phyloP scores from a whole-genome alignment of 2,888 invertebrate species.

The Amphipyra berbera region DNA sequence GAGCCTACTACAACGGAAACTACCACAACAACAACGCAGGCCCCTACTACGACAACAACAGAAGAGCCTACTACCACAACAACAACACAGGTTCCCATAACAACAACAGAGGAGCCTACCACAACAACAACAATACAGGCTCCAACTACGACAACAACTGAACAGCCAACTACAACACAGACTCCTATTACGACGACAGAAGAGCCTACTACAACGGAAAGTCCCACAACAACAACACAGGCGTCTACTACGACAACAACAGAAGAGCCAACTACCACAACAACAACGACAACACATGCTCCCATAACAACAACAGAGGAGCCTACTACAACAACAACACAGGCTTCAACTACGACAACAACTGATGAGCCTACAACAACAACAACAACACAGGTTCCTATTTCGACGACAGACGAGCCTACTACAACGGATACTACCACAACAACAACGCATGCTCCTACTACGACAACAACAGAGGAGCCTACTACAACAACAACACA shows the following conservation, averaged over 20 bases:
- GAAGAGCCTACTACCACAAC: conserved; percentile 5
- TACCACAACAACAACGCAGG: conserved; percentile 21
- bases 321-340: conserved; percentile 12
- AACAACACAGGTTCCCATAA: not conserved
- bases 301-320: not conserved
- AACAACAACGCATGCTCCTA: conserved; percentile 1
- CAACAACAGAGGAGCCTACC: conserved; percentile 6
- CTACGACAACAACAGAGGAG: conserved; percentile 11
- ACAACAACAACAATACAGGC: conserved; percentile 11
- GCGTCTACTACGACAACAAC: conserved; percentile 6
- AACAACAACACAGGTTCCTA: not conserved
- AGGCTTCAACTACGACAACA: not conserved
- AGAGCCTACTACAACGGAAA: not conserved
- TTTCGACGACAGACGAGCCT: conserved; percentile 5
- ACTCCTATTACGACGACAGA: not conserved
- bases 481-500: conserved; percentile 3
- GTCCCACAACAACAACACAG: conserved; percentile 10
- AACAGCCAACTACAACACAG: not conserved
- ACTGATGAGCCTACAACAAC: conserved; percentile 11
- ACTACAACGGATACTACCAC: conserved; percentile 10
- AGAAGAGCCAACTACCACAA: not conserved
- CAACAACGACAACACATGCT: not conserved
- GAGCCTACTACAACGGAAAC: not conserved
- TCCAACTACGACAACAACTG: conserved; percentile 2
- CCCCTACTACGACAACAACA: conserved; percentile 8